phyloP scores from a whole-genome alignment of 2,113 vertebrate genomes.

The Progne subis region DNA sequence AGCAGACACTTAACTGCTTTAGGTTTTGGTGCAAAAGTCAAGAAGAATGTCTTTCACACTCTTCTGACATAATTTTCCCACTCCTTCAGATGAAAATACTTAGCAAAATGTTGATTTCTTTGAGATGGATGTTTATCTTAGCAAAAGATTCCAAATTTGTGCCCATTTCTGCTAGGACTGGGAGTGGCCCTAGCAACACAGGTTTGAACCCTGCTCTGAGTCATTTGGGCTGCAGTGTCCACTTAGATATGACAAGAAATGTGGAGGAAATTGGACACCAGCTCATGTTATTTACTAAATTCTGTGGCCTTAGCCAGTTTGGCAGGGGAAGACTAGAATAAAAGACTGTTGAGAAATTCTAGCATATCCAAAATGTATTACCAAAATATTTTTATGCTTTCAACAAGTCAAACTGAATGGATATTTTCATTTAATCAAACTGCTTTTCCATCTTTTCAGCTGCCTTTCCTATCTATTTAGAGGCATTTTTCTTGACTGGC shows the following conservation, averaged over 20 bases:
- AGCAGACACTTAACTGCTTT: neutral
- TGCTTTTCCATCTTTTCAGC: constrained; percentile 5
- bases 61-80: neutral
- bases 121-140: neutral
- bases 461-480: neutral
- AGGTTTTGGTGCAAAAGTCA: neutral
- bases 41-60: neutral
- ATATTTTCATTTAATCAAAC: constrained; percentile 18
- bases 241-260: neutral
- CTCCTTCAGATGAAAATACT: neutral
- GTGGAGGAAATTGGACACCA: neutral
- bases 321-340: neutral
- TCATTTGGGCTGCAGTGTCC: neutral
- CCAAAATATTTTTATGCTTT: neutral
- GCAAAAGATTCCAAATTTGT: neutral
- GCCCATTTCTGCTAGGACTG: neutral
- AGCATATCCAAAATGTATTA: neutral
- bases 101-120: neutral
- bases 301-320: neutral
- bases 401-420: neutral
- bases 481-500: neutral
- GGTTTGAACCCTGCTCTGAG: neutral
- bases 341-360: neutral
- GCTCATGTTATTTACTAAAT: neutral
- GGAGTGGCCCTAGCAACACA: neutral